Base-by-base conservation (phyloP, 2,797 vertebrate genomes). In the Pseudomugil gertrudae region DNA sequence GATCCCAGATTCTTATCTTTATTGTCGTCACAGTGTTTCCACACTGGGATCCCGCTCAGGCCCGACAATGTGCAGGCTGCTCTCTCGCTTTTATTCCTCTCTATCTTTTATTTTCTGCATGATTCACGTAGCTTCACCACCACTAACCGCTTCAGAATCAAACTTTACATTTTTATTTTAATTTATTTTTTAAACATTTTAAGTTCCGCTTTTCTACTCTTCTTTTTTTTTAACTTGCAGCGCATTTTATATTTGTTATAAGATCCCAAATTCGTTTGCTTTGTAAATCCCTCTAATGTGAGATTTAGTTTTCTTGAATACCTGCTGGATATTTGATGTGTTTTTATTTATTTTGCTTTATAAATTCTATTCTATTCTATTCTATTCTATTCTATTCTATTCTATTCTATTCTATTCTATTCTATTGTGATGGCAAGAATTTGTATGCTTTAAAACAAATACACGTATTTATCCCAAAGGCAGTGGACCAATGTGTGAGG, bases 21-120 rank as follows among this genome's bases (percentile, higher is more conserved):
- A 15, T 68, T 51, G n/a, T 57, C 67, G 62, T 65, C 61, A 23
- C 74, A 40, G 40, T 57, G 58, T 81, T 87, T 83, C 66, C 80
- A 80, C 72, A 2, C 48, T 27, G 48, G 17, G 63, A 64, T 73
- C 33, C 32, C 58, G 57, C 75, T 52, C 68, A 58, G 79, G 78
- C 74, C 85, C 61, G 77, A 73, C 56, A 71, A 55, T 24, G 69
- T 57, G 78, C 50, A 63, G 78, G 67, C 53, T 78, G n/a, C 2
- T 36, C 23, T 7, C 75, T 48, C 24, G 3, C 21, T 72, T 67
- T 82, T 54, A 69, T 74, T 72, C 69, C 76, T 48, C 50, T 35
- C 29, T 66, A 35, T 35, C 40, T 19, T 5, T 1, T 45, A 9
- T 64, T 74, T 77, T 58, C 56, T 56, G 53, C 1, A 30, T 70